Evolutionary conservation across 37 sponge, comb jelly and placozoan species (phyloP), one percentile per base, ranked within the genome.

Genomic region (Dysidea cf. avara): DNA sequence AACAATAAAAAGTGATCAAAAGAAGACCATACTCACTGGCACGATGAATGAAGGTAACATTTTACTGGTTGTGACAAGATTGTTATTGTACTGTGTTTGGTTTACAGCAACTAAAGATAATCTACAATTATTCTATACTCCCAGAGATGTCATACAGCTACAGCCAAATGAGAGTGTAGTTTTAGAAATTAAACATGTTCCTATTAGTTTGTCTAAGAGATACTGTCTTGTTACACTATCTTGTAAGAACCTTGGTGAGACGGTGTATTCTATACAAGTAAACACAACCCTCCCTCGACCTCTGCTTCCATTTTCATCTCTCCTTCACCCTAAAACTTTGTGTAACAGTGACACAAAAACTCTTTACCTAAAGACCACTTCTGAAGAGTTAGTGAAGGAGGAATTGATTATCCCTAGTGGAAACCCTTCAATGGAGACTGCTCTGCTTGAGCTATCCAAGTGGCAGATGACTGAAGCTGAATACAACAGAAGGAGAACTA

Each of bases 381-480:
- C 43, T 39, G 81, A 69, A 13, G 50, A 79, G n/a, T 5, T 22
- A 5, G 56, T 86, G 18, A 39, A 69, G 21, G 86, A 86, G 38
- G 81, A 75, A 2, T 28, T 86, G 1, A 26, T 74, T 14, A 50
- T 86, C 22, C 20, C 26, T 33, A 74, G 55, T 18, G 46, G 53
- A 16, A 79, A 86, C 18, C 7, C 25, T 18, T 68, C 68, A 20
- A 49, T 86, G 50, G 86, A 86, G 53, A 37, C 53, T 53, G 81
- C 86, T 7, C 6, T 75, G 34, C 52, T 80, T 16, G 67, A 58
- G 25, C 20, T 80, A 16, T 52, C 69, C 25, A 58, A 75, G 63
- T 79, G 81, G 81, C 50, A 40, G 24, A 75, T 87, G 74, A 57
- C 25, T 35, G 62, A 74, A 0, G 51, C 37, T 0, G 91, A 90